Conservation (phyloP, 1,140 invertebrate species). For the Dendroctonus valens region DNA sequence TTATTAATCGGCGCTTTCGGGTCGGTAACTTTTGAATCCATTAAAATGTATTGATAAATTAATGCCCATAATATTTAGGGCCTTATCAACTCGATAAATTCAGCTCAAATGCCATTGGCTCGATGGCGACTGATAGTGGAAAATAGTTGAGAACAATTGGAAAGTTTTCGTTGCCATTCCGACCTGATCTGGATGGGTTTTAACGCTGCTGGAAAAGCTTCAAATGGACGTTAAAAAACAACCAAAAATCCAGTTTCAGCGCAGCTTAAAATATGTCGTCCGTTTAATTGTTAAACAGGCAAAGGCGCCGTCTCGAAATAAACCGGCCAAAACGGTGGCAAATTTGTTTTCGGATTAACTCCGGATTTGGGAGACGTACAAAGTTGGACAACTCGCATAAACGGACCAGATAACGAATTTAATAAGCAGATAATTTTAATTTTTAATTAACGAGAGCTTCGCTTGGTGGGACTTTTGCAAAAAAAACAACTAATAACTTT, state of each 20-base stretch:
- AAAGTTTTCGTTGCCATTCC: not conserved
- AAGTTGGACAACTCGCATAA: not conserved
- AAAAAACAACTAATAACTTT: too few species aligned
- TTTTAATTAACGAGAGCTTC: too few species aligned
- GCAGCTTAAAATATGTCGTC: slow-evolving; percentile 17
- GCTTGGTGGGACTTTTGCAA: too few species aligned
- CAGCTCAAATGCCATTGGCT: not conserved
- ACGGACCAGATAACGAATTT: too few species aligned
- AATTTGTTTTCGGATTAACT: slow-evolving; percentile 13
- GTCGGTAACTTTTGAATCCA: not conserved
- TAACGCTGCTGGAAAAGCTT: too few species aligned
- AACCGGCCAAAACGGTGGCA: slow-evolving; percentile 12
- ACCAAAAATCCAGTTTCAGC: slow-evolving; percentile 2
- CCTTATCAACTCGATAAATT: not conserved
- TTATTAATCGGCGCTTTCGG: not conserved
- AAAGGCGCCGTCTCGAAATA: slow-evolving; percentile 14
- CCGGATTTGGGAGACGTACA: slow-evolving; percentile 1
- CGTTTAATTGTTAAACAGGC: slow-evolving; percentile 18
- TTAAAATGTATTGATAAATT: not conserved
- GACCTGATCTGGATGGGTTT: too few species aligned
- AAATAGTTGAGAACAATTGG: not conserved
- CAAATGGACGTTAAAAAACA: not conserved
- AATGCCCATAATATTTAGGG: not conserved
- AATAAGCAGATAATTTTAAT: too few species aligned
- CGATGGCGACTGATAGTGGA: not conserved